Base-by-base conservation (phyloP, 2,113 vertebrate species). In the Silurus asotus region DNA sequence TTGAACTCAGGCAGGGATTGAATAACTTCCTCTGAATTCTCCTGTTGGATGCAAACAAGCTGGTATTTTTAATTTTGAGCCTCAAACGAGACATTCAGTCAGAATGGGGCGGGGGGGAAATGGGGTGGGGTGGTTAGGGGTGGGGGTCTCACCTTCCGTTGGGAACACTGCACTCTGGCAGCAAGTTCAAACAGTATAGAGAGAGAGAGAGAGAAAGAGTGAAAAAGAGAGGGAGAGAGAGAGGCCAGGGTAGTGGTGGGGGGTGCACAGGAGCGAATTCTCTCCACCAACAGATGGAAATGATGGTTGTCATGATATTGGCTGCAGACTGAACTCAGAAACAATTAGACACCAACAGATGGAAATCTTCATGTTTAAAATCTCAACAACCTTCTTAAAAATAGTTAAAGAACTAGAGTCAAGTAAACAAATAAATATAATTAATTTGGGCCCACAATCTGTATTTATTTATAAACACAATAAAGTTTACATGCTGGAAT, bases 121-220 rank as follows among this genome's bases (percentile, higher is more conserved):
- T 15, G 25, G 8, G 28, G 62, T 8, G 65, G 1, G 59, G 17
- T 5, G 59, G 3, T 2, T 13, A 91, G 89, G 92, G 7, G 53
- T 91, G 90, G 93, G 91, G 92, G 91, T 90, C 90, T 82, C 91
- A 90, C 90, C 88, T 89, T 94, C 92, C 91, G 28, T 87, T 91
- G 92, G 90, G 92, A 92, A 87, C 7, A 62, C 90, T 48, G 82
- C 64, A 58, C 88, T 91, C 92, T 93, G 93, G 93, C 91, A n/a
- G 67, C 0, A 17, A 91, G 90, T 91, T 93, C 90, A 93, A 92
- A 93, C 72, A 65, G 74, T 74, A 80, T 48, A 67, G 61, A 67
- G 23, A 56, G 53, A 67, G 61, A 67, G 23, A 56, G 53, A 58
- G 75, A 76, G 51, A 25, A 37, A 37, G 69, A 72, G 70, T 20